Evolutionary conservation across 2,113 vertebrate species (phyloP), one percentile per base, ranked within the genome.

Genomic region (Pachypanchax playfairii): DNA sequence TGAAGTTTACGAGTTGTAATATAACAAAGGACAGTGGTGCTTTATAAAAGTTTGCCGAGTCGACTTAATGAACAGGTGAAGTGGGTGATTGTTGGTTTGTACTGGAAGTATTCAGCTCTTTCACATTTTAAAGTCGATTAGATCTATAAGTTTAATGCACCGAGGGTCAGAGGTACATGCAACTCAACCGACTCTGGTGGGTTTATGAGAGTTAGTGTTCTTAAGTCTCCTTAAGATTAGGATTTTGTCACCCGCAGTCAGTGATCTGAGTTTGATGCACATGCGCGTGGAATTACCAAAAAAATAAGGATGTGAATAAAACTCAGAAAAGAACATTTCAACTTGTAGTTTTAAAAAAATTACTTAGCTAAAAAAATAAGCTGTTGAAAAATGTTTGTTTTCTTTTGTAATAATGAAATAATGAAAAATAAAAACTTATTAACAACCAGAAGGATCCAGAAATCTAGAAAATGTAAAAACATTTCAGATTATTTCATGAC

Each of bases 181-280:
- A 67, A 70, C 8, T 74, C 43, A 67, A 70, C 8, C 72, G 38
- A 61, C 2, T 41, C 29, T 25, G 8, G 2, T 42, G 21, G 48
- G 69, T 65, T 85, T 78, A 69, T 14, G 35, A 67, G 70, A 39
- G 55, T 77, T 79, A 75, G 62, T 51, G 57, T 65, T 15, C 66
- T 54, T 84, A 85, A 85, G 57, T 67, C 74, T 59, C 22, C 41
- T 64, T 85, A 85, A 85, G 43, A 54, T 63, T 36, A 47, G 62
- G 75, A 83, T 87, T 84, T 85, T 84, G 52, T 70, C 83, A 87
- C 79, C 80, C 77, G 24, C 42, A 46, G 53, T 39, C 62, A 54
- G 53, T 65, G 69, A 83, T 86, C 60, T 4, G 24, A 73, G 77
- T 75, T 20, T 61, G 58, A 65, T 52, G 58, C 59, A 48, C 18